Percentiles rank a stretch among this genome's conserved stretches.
These are phyloP conservation scores for Lepetodrilus schrolli DNA, from an alignment of 2,888 invertebrate genomes.

Conservation along the genomic window DNA sequence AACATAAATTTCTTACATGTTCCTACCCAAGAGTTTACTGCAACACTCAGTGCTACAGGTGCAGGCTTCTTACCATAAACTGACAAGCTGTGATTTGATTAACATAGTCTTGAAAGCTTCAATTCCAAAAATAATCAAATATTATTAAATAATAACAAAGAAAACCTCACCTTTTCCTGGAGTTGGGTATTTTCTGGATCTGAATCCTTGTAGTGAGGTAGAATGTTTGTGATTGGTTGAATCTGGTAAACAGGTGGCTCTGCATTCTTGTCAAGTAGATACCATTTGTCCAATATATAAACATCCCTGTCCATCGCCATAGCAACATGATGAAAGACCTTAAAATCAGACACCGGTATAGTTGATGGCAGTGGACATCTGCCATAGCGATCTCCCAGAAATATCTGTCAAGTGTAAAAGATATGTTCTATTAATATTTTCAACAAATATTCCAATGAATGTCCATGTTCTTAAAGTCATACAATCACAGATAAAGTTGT, in stretches of 20 bases:
- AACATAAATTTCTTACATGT: too few species aligned
- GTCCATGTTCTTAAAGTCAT: too few species aligned
- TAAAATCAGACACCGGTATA: slow-evolving; percentile 66
- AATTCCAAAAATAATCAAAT: too few species aligned
- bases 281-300: slow-evolving; percentile 65
- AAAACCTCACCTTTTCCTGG: slow-evolving; percentile 49
- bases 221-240: slow-evolving; percentile 74
- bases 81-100: too few species aligned
- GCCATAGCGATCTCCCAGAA: slow-evolving; percentile 74
- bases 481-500: too few species aligned
- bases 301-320: slow-evolving; percentile 57
- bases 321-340: slow-evolving; percentile 52
- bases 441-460: too few species aligned
- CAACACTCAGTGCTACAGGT: too few species aligned
- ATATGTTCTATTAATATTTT: too few species aligned
- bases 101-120: too few species aligned
- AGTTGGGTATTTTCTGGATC: slow-evolving; percentile 49
- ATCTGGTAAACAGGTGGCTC: slow-evolving; percentile 66
- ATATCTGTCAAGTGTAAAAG: slow-evolving; percentile 60
- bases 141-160: too few species aligned
- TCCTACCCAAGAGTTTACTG: too few species aligned
- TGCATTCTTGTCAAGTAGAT: slow-evolving; percentile 65
- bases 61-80: too few species aligned
- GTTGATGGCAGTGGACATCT: slow-evolving; percentile 65
- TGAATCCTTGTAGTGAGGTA: slow-evolving; percentile 57